Conservation (phyloP, 2,888 invertebrate genomes). For the Scaeva pyrastri region DNA sequence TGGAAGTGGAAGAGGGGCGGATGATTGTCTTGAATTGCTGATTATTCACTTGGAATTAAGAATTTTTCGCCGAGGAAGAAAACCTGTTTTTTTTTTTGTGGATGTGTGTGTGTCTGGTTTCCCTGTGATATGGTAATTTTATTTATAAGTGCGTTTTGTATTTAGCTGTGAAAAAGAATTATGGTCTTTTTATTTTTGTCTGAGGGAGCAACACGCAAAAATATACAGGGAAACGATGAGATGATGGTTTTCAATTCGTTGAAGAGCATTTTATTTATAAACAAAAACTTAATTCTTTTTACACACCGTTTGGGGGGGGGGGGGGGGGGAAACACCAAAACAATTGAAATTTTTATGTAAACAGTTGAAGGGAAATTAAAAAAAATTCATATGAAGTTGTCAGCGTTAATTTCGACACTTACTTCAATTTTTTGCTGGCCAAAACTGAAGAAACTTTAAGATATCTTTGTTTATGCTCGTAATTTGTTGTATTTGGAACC, state of each 20-base stretch:
- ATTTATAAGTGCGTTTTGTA: conserved; percentile 20
- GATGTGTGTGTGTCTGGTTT: background rate
- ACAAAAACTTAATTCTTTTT: too few relatives aligned
- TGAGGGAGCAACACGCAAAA: background rate
- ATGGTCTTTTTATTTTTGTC: background rate
- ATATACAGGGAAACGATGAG: background rate
- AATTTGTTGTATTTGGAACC: too few relatives aligned
- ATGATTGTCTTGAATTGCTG: conserved; percentile 54
- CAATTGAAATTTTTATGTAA: too few relatives aligned
- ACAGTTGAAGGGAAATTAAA: too few relatives aligned
- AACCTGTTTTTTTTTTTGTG: background rate
- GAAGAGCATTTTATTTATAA: too few relatives aligned
- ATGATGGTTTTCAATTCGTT: background rate
- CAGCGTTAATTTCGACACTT: too few relatives aligned
- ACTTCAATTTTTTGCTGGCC: too few relatives aligned
- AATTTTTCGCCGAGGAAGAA: conserved; percentile 34
- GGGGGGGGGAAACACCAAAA: too few relatives aligned
- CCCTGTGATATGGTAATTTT: background rate
- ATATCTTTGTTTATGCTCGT: too few relatives aligned
- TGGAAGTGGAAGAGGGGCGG: background rate
- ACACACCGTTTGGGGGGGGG: too few relatives aligned
- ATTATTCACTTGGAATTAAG: conserved; percentile 39
- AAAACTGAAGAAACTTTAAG: too few relatives aligned
- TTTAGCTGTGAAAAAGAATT: conserved; percentile 20
- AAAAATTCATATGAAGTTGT: too few relatives aligned